Evolutionary conservation across 2,113 vertebrate species (phyloP).

Genomic region (Cebus imitator): DNA sequence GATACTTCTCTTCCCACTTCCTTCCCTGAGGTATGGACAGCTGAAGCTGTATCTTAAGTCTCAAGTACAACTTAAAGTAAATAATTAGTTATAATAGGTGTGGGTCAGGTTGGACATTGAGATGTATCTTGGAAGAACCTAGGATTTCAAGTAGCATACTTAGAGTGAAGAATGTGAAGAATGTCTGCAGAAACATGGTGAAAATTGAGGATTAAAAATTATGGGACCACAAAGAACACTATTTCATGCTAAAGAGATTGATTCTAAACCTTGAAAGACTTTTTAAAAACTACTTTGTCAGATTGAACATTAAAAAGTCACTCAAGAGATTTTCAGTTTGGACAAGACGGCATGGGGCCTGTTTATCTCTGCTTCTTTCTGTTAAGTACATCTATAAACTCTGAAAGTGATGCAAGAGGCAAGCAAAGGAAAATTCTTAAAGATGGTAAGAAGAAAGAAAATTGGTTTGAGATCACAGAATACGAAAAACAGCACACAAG

Average conservation of each 20-base stretch:
- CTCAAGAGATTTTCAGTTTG: background rate
- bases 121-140: background rate
- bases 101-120: background rate
- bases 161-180: background rate
- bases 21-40: background rate
- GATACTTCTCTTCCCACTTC: too few relatives aligned
- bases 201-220: background rate
- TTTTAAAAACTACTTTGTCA: background rate
- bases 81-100: background rate
- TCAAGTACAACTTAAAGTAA: background rate
- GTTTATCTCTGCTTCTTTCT: background rate
- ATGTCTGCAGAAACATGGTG: background rate
- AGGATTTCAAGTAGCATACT: background rate
- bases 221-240: background rate
- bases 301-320: background rate
- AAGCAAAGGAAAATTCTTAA: background rate
- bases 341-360: background rate
- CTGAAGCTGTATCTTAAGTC: background rate
- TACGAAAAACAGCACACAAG: background rate
- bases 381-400: background rate
- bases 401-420: background rate
- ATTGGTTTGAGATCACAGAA: background rate
- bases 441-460: background rate
- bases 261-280: background rate
- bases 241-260: background rate